Evolutionary conservation across 2,113 vertebrate species (phyloP), one percentile per base, ranked within the genome.

Genomic region (Anoplopoma fimbria): DNA sequence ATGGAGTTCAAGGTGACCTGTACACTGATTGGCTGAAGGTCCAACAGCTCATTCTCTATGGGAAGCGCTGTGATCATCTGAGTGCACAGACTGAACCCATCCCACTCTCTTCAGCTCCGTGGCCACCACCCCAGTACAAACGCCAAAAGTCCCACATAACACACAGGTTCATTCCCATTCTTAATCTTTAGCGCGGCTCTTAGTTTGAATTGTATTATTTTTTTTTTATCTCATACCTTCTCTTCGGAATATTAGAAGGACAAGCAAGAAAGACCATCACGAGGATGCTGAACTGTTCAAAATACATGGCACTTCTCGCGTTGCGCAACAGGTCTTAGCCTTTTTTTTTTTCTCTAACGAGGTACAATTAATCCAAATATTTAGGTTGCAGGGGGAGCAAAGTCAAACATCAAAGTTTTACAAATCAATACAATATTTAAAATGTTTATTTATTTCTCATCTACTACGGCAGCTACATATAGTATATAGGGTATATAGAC

Each of bases 241-340:
- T 69, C 36, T 21, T 71, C 17, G 70, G 10, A 23, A 14, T 33
- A 23, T 29, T 27, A 57, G 45, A 17, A 9, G 10, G 9, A 53
- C 31, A 75, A 57, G 29, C n/a, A 12, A 40, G 7, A 45, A 25
- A 51, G 49, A 21, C 6, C 6, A 60, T 5, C 17, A 45, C 34
- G 12, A 53, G 34, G 69, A 29, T 21, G 47, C 31, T 21, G 33
- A 70, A 79, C 63, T 64, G 70, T 72, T 83, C 29, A 6, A 33
- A 49, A 69, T 27, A 23, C 4, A 72, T 27, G 70, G n/a, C 58
- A 85, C 82, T 77, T 81, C 74, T 80, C 47, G 38, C 68, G 67
- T 81, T 90, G 85, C 90, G 93, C 94, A 95, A 95, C 94, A 95
- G 89, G 94, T 95, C 80, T 84, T 58, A 64, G 74, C 77, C 78